Conservation (phyloP, 2,797 vertebrate species). For the Pantherophis alleghaniensis region DNA sequence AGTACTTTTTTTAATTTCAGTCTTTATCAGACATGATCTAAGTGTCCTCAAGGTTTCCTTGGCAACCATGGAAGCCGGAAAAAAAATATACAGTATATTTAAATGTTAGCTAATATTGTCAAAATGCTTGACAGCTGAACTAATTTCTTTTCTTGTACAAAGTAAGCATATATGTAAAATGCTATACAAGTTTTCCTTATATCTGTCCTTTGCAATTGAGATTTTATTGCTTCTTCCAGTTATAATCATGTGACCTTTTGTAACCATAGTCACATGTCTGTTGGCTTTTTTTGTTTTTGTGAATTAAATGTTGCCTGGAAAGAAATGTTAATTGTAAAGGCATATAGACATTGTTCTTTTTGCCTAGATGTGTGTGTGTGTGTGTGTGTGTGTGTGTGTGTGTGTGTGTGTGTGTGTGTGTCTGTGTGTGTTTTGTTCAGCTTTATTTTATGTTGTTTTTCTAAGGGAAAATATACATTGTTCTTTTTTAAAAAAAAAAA, state of each 20-base stretch:
- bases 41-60: not conserved
- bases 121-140: not conserved
- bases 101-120: not conserved
- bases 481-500: not conserved
- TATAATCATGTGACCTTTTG: not conserved
- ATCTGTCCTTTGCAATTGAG: not conserved
- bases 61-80: not conserved
- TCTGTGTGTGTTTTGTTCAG: conserved; percentile 10
- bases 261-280: not conserved
- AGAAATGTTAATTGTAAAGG: not conserved
- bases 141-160: not conserved
- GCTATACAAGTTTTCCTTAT: not conserved
- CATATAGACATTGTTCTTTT: not conserved
- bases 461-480: fast-evolving
- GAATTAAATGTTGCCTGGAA: not conserved
- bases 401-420: fast-evolving
- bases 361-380: too few species aligned
- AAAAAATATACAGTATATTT: not conserved
- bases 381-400: too few species aligned
- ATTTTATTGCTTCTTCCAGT: not conserved
- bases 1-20: too few species aligned
- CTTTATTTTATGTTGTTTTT: not conserved
- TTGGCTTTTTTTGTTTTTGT: not conserved
- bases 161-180: not conserved
- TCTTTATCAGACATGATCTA: not conserved